Percentiles rank a stretch among this genome's conserved stretches.
Evolutionary conservation across 2,113 vertebrate species (phyloP).

Genomic region (Rhodinocichla rosea): DNA sequence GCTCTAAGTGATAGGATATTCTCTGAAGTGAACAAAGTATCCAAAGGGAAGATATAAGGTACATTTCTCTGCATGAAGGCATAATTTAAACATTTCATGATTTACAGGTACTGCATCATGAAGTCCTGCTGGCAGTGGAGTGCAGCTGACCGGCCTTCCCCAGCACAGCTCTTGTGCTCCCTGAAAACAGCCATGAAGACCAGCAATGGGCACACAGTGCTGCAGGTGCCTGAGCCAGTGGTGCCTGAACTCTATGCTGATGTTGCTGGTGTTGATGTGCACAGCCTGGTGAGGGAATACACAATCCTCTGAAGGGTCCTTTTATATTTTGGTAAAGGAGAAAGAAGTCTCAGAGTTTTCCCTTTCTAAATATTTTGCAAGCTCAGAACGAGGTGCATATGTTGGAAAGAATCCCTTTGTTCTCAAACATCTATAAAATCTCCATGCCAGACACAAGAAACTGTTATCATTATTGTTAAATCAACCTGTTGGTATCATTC

Average conservation of each 20-base stretch:
- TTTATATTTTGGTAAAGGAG: background rate
- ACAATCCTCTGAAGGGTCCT: slow-evolving; percentile 59
- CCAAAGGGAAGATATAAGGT: background rate
- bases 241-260: slow-evolving; percentile 70
- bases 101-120: slow-evolving; percentile 82
- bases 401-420: background rate
- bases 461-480: background rate
- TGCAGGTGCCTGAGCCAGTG: slow-evolving; percentile 78
- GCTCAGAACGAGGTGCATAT: background rate
- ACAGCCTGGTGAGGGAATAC: slow-evolving; percentile 46
- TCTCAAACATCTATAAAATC: background rate
- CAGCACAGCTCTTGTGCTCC: slow-evolving; percentile 71
- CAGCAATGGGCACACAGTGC: slow-evolving; percentile 78
- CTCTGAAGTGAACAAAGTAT: background rate
- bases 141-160: slow-evolving; percentile 72
- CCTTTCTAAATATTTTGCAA: background rate
- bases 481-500: background rate
- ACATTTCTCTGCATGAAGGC: background rate
- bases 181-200: slow-evolving; percentile 74
- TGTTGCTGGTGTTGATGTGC: slow-evolving; percentile 60
- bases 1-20: background rate
- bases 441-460: background rate
- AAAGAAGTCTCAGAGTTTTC: background rate
- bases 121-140: slow-evolving; percentile 89
- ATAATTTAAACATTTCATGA: background rate